These are phyloP conservation scores for Liparis tanakae DNA, from an alignment of 2,797 vertebrate genomes.

Conservation along the genomic window DNA sequence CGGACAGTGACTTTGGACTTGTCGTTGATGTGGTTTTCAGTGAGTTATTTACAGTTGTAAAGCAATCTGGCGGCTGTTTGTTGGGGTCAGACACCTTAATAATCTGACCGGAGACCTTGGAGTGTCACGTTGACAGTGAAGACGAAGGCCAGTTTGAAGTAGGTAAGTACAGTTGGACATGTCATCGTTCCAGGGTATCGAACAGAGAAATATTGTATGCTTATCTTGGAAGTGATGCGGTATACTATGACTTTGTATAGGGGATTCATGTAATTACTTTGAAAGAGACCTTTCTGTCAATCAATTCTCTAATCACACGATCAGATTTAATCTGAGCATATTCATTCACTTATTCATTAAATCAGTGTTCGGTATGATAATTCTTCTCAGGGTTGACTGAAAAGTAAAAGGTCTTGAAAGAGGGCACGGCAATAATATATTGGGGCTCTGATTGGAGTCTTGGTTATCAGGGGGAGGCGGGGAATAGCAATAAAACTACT, in stretches of 20 bases:
- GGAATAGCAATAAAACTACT: not conserved
- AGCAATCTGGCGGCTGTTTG: constrained; percentile 48
- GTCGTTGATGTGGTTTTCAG: constrained; percentile 18
- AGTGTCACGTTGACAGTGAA: constrained; percentile 23
- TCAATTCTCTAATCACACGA: constrained; percentile 27
- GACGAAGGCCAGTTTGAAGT: not conserved
- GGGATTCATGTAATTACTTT: constrained; percentile 39
- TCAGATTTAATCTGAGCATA: constrained; percentile 41
- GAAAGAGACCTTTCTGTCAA: constrained; percentile 35
- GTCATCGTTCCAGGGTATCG: constrained; percentile 19
- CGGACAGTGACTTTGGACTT: not conserved
- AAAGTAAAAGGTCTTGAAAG: constrained; percentile 9
- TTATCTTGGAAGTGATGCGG: constrained; percentile 9
- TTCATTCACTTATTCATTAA: constrained; percentile 31
- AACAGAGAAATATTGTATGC: constrained; percentile 6
- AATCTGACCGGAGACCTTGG: constrained; percentile 51
- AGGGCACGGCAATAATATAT: constrained; percentile 3
- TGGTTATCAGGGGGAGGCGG: constrained; percentile 4
- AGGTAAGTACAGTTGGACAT: constrained; percentile 21
- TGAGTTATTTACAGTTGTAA: constrained; percentile 54
- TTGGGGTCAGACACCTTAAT: constrained; percentile 43
- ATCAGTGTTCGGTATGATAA: constrained; percentile 9
- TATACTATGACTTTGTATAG: not conserved
- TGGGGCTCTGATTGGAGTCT: constrained; percentile 27
- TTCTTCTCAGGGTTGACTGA: constrained; percentile 33